Conservation (phyloP, 2,888 invertebrate species). For the Dioctria linearis region DNA sequence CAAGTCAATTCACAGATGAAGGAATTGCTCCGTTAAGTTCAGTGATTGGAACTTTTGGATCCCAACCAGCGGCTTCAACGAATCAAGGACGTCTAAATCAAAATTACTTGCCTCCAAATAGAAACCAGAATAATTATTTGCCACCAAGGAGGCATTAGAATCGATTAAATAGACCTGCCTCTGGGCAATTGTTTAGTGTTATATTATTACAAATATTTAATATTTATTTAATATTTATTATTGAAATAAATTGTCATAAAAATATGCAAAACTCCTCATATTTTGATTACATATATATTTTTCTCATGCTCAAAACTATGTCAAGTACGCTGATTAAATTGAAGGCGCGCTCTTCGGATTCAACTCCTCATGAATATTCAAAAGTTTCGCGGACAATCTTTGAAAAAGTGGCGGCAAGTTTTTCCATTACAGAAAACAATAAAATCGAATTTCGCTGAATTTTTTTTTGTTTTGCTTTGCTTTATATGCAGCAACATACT, state of each 20-base stretch:
- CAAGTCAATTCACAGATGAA: constrained; percentile 40
- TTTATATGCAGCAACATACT: too few relatives aligned
- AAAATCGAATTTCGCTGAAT: not conserved
- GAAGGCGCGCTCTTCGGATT: not conserved
- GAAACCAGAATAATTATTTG: not conserved
- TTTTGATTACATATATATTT: too few relatives aligned
- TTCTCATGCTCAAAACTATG: not conserved
- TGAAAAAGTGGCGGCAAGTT: not conserved
- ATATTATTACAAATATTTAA: not conserved
- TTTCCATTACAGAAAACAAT: not conserved
- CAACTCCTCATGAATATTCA: not conserved
- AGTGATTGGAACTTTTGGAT: constrained; percentile 16
- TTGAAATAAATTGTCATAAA: not conserved
- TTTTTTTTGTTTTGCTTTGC: too few relatives aligned
- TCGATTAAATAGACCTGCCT: not conserved
- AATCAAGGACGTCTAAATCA: not conserved
- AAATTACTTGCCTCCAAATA: constrained; percentile 7
- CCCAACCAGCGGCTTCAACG: not conserved
- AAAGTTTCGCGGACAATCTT: not conserved
- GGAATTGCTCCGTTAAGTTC: constrained; percentile 35
- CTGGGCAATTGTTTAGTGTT: not conserved
- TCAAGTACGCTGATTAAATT: constrained; percentile 10
- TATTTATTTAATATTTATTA: not conserved
- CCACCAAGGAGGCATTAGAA: not conserved
- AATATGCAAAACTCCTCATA: not conserved